Base-by-base conservation (phyloP, 2,113 vertebrate species). In the Gobiocypris rarus region DNA sequence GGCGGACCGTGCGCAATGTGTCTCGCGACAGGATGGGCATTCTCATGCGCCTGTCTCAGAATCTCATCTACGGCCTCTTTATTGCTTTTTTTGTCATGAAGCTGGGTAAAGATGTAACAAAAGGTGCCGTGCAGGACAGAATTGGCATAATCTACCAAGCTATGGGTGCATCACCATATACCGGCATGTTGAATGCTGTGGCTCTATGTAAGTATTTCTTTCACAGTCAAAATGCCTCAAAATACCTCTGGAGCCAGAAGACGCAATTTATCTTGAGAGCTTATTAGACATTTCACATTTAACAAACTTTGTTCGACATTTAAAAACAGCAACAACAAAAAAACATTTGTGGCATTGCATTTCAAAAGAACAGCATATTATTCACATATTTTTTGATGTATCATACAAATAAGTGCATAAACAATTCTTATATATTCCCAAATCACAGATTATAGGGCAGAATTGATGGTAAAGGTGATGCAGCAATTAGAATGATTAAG, bases 161-260 rank as follows among this genome's bases (percentile, higher is more conserved):
- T 0, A 90, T 97, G 77, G 97, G 94, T 0, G 95, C 96, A 15
- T 92, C 92, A 0, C 96, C 97, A 0, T 97, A 98, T 91, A 98
- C 96, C 0, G 98, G 98, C 89, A 96, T 98, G 95, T 96, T 99
- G 85, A 99, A 99, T 9, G 96, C 96, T 1, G 94, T 97, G 48
- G 95, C 93, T 19, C 92, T 98, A 83, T 99, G 98, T 99, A 91
- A 97, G 97, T 97, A 31, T 19, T 4, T 17, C 1, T 31, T 43
- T 61, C n/a, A 56, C 52, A 24, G 38, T 24, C 24, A 48, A n/a
- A 9, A 11, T 48, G 11, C 13, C 8, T 22, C 8, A 69, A 69
- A 41, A 69, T 59, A 19, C 1, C 43, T 45, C 43, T 45, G 43
- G 43, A 45, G 43, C 43, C 43, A 45, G 43, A 45, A 10, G 15